phyloP scores from a whole-genome alignment of 2,797 vertebrate species.

The Danio jaintianensis region DNA sequence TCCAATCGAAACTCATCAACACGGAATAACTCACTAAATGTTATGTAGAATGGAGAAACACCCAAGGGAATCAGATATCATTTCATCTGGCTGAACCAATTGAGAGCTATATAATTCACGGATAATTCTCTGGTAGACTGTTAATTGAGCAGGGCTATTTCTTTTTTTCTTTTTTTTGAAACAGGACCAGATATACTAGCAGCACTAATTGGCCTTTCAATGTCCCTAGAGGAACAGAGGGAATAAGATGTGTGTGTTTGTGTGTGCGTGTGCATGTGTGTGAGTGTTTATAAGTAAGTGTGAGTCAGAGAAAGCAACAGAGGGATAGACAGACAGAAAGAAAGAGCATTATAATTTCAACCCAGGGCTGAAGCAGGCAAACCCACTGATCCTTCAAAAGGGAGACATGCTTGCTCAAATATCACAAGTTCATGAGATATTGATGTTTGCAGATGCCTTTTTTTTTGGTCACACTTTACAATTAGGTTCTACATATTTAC shows the following conservation, averaged over 20 bases:
- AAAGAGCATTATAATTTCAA: conserved; percentile 28
- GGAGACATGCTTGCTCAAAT: not conserved
- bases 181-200: not conserved
- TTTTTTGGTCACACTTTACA: no score
- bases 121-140: conserved; percentile 9
- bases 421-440: conserved; percentile 4
- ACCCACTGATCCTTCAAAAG: conserved; percentile 38
- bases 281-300: conserved; percentile 1
- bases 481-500: no score
- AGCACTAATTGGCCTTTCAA: conserved; percentile 21
- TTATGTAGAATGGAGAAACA: not conserved
- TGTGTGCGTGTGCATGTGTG: not conserved
- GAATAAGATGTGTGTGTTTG: not conserved
- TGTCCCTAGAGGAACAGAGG: conserved; percentile 13
- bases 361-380: conserved; percentile 18
- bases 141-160: conserved; percentile 19
- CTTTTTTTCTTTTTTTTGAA: not conserved
- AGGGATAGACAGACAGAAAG: conserved; percentile 16
- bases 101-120: conserved; percentile 13
- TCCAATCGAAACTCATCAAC: conserved; percentile 10
- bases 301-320: not conserved
- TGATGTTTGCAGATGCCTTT: not conserved
- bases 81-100: conserved; percentile 12
- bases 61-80: conserved; percentile 5
- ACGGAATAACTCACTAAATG: conserved; percentile 17